A percentile compares a stretch with the other conserved stretches of the same genome.
phyloP scores from a whole-genome alignment of 2,888 invertebrate genomes.

The Lacanobia wlatinum region DNA sequence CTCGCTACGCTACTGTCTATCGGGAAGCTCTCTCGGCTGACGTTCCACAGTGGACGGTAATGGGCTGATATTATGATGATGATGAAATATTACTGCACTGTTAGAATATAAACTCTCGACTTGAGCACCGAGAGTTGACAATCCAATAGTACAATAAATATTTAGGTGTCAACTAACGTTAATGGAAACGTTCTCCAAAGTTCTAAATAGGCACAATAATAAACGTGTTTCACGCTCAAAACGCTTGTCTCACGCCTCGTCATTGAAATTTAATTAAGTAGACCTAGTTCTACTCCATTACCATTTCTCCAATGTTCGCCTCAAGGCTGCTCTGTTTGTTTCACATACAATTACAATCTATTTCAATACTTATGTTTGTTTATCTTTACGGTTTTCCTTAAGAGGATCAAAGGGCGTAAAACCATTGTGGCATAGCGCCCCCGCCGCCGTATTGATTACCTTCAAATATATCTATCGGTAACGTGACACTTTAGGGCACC shows the following conservation, averaged over 20 bases:
- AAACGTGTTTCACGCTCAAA: conserved; percentile 55
- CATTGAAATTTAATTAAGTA: conserved; percentile 81
- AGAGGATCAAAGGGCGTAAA: not conserved
- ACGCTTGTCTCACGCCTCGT: conserved; percentile 46
- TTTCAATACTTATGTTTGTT: conserved; percentile 44
- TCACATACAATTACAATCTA: conserved; percentile 63
- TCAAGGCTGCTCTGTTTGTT: conserved; percentile 74
- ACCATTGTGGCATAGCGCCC: no score
- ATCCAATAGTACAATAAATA: not conserved
- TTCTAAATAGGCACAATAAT: conserved; percentile 19
- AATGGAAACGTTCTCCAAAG: not conserved
- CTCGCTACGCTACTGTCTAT: no score
- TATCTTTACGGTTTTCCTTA: conserved; percentile 31
- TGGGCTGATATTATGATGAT: no score
- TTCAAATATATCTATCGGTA: no score
- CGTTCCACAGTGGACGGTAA: no score
- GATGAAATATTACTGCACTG: not conserved
- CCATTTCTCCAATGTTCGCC: conserved; percentile 79
- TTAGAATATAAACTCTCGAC: not conserved
- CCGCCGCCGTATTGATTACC: no score
- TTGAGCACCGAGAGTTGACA: not conserved
- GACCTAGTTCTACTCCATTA: conserved; percentile 82
- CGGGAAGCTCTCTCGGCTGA: no score
- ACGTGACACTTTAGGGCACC: no score
- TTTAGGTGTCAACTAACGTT: not conserved